Evolutionary conservation across 2,888 invertebrate genomes (phyloP), one percentile per base, ranked within the genome.

Genomic region (Trimorus sp.): DNA sequence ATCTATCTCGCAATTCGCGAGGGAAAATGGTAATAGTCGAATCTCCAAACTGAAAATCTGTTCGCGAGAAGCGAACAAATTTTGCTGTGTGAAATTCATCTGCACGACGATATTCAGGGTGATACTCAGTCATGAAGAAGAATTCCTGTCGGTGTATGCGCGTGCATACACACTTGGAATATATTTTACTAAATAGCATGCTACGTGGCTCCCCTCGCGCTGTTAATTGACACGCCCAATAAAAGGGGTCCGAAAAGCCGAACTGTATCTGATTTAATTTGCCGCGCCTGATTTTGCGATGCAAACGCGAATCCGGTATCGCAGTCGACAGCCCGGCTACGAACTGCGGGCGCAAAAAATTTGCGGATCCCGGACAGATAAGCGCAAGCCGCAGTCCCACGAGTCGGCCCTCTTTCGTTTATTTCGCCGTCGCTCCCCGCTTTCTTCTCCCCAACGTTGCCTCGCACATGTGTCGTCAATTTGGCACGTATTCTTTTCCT

Each of bases 341-440:
- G 59, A 75, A 65, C 49, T 58, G 56, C 51, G 51, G 42, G 40
- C n/a, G 49, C 66, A 75, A 75, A 75, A 75, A 75, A 63, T 73
- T 48, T 59, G 42, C 53, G 68, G 59, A 76, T 76, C 37, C 49
- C 40, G 54, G 60, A 53, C 49, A 75, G 73, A 73, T 73, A 73
- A 73, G 40, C 48, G 14, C 53, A 60, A 74, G 60, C 65, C 54
- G 16, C 51, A 53, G 54, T 68, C 69, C 68, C 63, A 58, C 14
- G 56, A 77, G 70, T 49, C 62, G 59, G 51, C 14, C 58, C 54
- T 56, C 58, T 63, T 48, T 63, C 49, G 42, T 14, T 54, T 40
- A 62, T 68, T 62, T 56, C 51, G 54, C 51, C 58, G 9, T 7
- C 48, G 53, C 49, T 12, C 38, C 48, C 26, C 38, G 16, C 9